Evolutionary conservation across 2,113 vertebrate genomes (phyloP).

Genomic region (Promerops cafer): DNA sequence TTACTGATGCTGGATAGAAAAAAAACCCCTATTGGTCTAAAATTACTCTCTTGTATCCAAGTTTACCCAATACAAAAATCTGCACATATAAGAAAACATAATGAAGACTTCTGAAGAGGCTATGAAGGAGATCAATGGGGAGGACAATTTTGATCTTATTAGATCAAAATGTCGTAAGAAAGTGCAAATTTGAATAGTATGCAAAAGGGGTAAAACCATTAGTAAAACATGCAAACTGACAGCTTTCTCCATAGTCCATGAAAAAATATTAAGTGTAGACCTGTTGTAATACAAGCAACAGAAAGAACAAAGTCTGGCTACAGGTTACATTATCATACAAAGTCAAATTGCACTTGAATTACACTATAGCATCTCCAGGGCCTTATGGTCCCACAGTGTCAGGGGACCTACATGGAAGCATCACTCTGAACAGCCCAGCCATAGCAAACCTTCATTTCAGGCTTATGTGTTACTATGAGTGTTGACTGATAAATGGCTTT

Average conservation of each 20-base stretch:
- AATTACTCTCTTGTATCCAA: background rate
- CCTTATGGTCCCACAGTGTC: background rate
- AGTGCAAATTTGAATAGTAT: background rate
- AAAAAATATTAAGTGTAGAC: background rate
- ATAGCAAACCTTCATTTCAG: background rate
- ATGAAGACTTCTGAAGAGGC: background rate
- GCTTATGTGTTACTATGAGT: background rate
- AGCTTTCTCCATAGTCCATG: background rate
- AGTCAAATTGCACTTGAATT: background rate
- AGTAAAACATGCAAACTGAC: background rate
- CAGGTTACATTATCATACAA: background rate
- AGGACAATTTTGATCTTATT: background rate
- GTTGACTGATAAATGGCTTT: background rate
- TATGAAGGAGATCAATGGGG: background rate
- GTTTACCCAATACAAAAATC: background rate
- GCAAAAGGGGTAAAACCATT: background rate
- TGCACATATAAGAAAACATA: background rate
- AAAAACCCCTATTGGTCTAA: background rate
- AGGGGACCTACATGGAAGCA: background rate
- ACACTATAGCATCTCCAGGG: background rate
- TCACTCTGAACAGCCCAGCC: background rate
- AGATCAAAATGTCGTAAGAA: background rate
- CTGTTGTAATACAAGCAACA: background rate
- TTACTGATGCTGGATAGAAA: background rate
- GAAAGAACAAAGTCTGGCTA: rapidly evolving